phyloP scores from a whole-genome alignment of 2,888 invertebrate genomes.

The Thalpophila matura region DNA sequence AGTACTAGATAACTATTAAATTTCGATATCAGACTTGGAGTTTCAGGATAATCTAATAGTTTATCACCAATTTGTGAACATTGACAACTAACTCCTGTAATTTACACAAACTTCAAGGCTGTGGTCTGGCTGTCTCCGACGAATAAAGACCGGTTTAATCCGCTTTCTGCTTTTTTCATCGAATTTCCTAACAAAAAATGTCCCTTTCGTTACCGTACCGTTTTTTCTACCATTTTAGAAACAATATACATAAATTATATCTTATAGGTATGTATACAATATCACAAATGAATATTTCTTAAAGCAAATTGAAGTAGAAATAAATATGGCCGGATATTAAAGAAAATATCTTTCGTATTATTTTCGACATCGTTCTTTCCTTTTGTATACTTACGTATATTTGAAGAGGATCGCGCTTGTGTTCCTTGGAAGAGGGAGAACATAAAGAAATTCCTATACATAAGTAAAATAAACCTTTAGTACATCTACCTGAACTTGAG shows the following conservation, averaged over 20 bases:
- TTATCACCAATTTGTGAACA: constrained; percentile 31
- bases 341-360: constrained; percentile 12
- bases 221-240: not conserved
- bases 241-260: too few species aligned
- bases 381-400: not conserved
- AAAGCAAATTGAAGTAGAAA: constrained; percentile 21
- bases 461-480: too few species aligned
- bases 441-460: too few species aligned
- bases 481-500: too few species aligned
- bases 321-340: constrained; percentile 36
- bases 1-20: constrained; percentile 9
- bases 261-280: too few species aligned
- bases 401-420: too few species aligned
- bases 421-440: too few species aligned
- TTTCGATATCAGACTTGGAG: constrained; percentile 15
- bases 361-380: not conserved
- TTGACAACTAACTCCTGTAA: constrained; percentile 16
- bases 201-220: too few species aligned
- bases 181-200: too few species aligned
- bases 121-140: not conserved
- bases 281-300: constrained; percentile 14
- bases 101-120: constrained; percentile 9
- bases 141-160: constrained; percentile 3
- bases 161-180: too few species aligned
- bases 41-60: constrained; percentile 33